These are phyloP conservation scores for Tipula vernalis DNA, from an alignment of 2,888 invertebrate genomes.

Conservation along the genomic window DNA sequence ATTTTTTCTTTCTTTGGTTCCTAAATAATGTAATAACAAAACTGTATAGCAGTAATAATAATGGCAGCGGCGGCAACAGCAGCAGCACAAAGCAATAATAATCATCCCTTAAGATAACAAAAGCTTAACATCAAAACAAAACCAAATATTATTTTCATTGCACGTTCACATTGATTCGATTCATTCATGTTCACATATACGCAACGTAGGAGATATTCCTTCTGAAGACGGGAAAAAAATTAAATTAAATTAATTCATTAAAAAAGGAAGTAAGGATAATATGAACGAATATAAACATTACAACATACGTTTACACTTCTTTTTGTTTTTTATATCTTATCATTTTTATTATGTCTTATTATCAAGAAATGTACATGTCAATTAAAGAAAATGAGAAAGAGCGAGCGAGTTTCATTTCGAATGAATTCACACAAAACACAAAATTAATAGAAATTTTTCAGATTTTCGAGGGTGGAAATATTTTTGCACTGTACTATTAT, in stretches of 20 bases:
- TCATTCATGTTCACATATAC: not conserved
- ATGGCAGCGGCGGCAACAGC: not conserved
- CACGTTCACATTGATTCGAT: slow-evolving; percentile 4
- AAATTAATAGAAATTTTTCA: not conserved
- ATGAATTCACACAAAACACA: not conserved
- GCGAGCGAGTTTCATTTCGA: not conserved
- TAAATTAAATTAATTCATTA: slow-evolving; percentile 1
- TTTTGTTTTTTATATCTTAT: not conserved
- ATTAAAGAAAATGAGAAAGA: not conserved
- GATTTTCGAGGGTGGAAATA: not conserved
- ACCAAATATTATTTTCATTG: not conserved
- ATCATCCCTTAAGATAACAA: slow-evolving; percentile 4
- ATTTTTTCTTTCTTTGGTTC: not conserved
- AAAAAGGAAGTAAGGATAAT: not conserved
- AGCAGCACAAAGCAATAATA: not conserved
- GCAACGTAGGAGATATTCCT: not conserved
- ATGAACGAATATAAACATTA: not conserved
- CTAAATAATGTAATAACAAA: not conserved
- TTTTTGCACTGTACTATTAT: not conserved
- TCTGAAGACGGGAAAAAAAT: not conserved
- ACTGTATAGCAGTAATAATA: not conserved
- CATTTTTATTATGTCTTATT: not conserved
- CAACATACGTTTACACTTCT: not conserved
- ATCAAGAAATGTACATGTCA: not conserved
- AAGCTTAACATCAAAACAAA: slow-evolving; percentile 4